Percentiles rank a stretch among this genome's conserved stretches.
phyloP scores from a whole-genome alignment of 2,888 invertebrate genomes.

The Pollenia angustigena region DNA sequence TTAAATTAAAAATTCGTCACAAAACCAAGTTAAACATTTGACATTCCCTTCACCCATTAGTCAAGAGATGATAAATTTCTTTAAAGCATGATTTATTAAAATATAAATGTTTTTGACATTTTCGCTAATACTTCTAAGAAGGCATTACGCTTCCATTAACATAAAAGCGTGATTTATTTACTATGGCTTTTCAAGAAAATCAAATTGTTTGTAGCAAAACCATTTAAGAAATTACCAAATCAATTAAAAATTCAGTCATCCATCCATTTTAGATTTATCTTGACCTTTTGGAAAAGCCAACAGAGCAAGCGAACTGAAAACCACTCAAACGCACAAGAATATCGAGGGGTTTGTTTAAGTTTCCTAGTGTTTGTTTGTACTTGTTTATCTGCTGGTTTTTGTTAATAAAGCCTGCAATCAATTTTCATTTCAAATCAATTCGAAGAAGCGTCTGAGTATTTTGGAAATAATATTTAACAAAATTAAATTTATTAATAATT shows the following conservation, averaged over 20 bases:
- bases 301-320: no score
- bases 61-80: no score
- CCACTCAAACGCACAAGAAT: no score
- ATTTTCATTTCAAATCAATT: constrained; percentile 40
- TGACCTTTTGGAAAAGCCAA: background rate
- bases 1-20: no score
- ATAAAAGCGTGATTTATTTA: background rate
- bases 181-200: background rate
- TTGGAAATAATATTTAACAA: constrained; percentile 6
- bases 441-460: background rate
- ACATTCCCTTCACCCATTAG: no score
- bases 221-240: constrained; percentile 33
- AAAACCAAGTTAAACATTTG: no score
- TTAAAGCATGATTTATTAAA: no score
- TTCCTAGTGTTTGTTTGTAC: background rate
- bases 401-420: constrained; percentile 32
- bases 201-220: background rate
- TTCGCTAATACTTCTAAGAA: no score
- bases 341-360: no score
- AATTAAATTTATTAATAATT: background rate
- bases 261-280: background rate
- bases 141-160: no score
- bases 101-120: no score
- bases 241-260: constrained; percentile 2
- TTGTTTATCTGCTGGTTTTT: background rate